A percentile compares a stretch with the other conserved stretches of the same genome.
These are phyloP conservation scores for Eretmochelys imbricata DNA, from an alignment of 2,113 vertebrate species.

Conservation along the genomic window DNA sequence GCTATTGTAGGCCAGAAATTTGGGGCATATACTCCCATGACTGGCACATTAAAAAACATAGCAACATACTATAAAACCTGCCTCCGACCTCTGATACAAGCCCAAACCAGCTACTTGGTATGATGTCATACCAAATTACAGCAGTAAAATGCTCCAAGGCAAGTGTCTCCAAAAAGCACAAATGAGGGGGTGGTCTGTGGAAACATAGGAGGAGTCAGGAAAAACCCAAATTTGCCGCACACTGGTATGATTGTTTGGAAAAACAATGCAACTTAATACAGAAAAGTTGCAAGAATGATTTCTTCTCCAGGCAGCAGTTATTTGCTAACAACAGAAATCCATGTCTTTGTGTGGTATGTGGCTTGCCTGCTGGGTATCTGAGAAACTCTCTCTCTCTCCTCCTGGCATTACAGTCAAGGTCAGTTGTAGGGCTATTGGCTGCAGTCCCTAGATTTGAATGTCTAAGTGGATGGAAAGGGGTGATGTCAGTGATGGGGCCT, in stretches of 20 bases:
- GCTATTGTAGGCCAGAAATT: not conserved
- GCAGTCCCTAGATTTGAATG: not conserved
- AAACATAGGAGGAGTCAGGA: not conserved
- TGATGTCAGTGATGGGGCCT: not conserved
- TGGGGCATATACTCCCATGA: not conserved
- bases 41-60: not conserved
- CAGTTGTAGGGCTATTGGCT: not conserved
- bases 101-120: not conserved
- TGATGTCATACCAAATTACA: not conserved
- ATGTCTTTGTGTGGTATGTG: not conserved
- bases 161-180: not conserved
- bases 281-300: not conserved
- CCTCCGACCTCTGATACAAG: not conserved
- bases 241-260: not conserved
- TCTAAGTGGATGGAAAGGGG: not conserved
- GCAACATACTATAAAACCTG: constrained; percentile 6
- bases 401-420: not conserved
- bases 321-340: not conserved
- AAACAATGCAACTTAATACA: not conserved
- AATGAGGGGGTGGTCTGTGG: not conserved
- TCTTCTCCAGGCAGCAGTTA: not conserved
- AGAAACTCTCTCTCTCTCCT: not conserved
- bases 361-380: not conserved
- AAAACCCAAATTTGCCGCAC: not conserved
- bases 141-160: not conserved